These are phyloP conservation scores for Amphiprion percula DNA, from an alignment of 2,113 vertebrate species.

Conservation along the genomic window DNA sequence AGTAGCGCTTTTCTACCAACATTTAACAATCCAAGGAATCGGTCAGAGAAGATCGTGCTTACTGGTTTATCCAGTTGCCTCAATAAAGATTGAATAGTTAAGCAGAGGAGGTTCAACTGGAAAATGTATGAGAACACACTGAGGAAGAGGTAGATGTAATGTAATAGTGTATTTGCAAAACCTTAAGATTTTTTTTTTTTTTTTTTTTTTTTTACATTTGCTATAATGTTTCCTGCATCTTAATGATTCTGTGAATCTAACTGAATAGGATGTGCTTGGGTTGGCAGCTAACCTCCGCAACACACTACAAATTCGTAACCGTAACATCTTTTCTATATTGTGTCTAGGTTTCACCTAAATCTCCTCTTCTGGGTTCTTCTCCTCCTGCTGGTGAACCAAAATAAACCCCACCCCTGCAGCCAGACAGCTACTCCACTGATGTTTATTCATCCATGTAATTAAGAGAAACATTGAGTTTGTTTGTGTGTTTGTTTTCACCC, in stretches of 20 bases:
- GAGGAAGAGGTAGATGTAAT: no score
- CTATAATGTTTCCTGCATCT: background rate
- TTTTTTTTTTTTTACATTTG: background rate
- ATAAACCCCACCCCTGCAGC: conserved; percentile 54
- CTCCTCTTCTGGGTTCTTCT: conserved; percentile 82
- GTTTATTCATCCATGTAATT: conserved; percentile 36
- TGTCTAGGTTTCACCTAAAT: conserved; percentile 84
- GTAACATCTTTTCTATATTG: background rate
- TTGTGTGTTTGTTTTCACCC: conserved; percentile 45
- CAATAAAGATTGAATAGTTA: no score
- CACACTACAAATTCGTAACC: background rate
- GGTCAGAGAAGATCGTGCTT: no score
- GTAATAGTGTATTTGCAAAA: no score
- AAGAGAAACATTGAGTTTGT: conserved; percentile 47
- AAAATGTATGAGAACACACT: background rate
- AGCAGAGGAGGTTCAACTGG: no score
- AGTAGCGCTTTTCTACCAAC: background rate
- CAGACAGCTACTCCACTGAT: conserved; percentile 39
- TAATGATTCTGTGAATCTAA: background rate
- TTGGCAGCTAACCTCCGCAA: background rate
- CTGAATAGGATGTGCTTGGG: no score
- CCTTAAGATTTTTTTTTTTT: background rate
- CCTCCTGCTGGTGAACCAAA: conserved; percentile 80
- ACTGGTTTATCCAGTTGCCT: no score
- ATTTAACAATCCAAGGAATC: background rate